Conservation (phyloP, 2,797 vertebrate genomes). For the Gymnothorax javanicus region DNA sequence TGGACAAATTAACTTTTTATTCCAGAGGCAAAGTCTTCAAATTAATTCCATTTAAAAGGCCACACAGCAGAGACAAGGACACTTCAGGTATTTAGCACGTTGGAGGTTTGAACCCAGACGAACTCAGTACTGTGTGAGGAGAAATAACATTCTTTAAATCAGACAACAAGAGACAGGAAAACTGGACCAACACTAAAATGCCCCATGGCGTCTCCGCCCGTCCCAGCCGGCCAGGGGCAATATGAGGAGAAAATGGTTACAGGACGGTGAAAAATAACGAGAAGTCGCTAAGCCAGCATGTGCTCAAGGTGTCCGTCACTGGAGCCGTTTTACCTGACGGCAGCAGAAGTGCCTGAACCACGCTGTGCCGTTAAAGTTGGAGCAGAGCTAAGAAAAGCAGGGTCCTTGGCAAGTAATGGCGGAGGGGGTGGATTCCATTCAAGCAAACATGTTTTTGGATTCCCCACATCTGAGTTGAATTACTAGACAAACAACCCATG, state of each 20-base stretch:
- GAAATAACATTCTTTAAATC: constrained; percentile 6
- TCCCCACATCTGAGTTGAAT: constrained; percentile 80
- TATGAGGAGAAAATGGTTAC: constrained; percentile 36
- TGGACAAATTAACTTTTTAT: constrained; percentile 64
- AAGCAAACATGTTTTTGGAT: constrained; percentile 80
- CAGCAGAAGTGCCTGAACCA: constrained; percentile 71
- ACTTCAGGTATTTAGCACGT: not conserved
- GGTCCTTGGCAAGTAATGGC: constrained; percentile 71
- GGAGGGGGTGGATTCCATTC: constrained; percentile 77
- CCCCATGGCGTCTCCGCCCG: not conserved
- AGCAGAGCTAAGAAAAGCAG: constrained; percentile 74
- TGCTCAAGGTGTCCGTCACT: constrained; percentile 63
- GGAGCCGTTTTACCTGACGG: constrained; percentile 60
- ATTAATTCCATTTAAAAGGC: constrained; percentile 57
- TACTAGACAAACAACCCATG: constrained; percentile 80
- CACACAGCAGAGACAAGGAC: not conserved
- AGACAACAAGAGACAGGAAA: not conserved
- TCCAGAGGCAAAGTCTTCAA: constrained; percentile 68
- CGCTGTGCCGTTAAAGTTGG: constrained; percentile 70
- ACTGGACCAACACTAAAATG: not conserved
- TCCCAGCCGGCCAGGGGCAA: not conserved
- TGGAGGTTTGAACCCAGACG: not conserved
- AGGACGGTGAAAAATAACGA: constrained; percentile 52
- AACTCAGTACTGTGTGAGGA: not conserved
- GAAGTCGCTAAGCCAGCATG: constrained; percentile 54